Base-by-base conservation (phyloP, 1,140 invertebrate species). In the Mizuhopecten yessoensis region DNA sequence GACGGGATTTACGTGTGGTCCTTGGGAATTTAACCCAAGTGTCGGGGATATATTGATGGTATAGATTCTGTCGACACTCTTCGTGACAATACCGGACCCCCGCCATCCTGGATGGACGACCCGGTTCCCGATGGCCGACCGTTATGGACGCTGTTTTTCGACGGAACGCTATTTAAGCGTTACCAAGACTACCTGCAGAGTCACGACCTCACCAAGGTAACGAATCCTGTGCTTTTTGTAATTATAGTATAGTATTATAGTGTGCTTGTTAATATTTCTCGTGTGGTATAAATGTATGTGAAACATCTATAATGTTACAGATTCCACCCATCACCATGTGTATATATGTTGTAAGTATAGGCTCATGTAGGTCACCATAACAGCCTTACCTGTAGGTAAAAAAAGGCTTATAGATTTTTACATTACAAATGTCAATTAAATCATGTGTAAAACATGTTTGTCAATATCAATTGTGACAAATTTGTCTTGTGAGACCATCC, bases 101-200 rank as follows among this genome's bases (percentile, higher is more conserved):
- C 57, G 23, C 23, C 57, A 75, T 75, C 57, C 57, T 75, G 57
- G 57, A 75, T 75, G 57, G 57, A 75, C n/a, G 11, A 75, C 57
- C 57, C 57, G 57, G 57, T 75, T 5, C 57, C 57, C 3, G 57
- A 75, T 75, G 57, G 57, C 0, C 57, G 57, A 17, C 57, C 57
- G 5, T 29, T 75, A 13, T 75, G 57, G 57, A 75, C 57, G 57
- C 57, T 75, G n/a, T 75, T 75, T 75, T 75, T 75, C 57, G 57
- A 75, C 23, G 57, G 57, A 29, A 75, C 57, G 29, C 57, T 75
- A 1, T 75, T 75, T n/a, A 75, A 75, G 57, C 57, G 57, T 75
- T 75, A 75, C 57, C 57, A 75, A 75, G 57, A 75, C 57, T 75
- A 75, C 57, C 57, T 75, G 5, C 57, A n/a, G 57, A 75, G 57